Conservation (phyloP, 2,113 vertebrate species). For the Callionymus lyra region DNA sequence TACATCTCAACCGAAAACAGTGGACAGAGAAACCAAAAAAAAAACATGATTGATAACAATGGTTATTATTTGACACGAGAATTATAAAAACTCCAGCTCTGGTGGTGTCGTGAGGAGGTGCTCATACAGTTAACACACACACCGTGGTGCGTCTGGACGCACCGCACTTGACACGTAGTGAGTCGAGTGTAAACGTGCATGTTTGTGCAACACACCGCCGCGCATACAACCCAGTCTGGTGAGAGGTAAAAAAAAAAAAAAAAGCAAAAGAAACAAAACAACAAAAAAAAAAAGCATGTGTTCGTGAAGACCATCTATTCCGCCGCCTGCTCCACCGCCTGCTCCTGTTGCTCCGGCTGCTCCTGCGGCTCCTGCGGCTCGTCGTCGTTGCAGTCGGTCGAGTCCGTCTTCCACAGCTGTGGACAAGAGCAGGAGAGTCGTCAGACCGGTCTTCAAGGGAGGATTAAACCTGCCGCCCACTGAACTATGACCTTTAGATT, state of each 20-base stretch:
- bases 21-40: conserved; percentile 15
- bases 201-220: conserved; percentile 44
- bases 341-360: conserved; percentile 8
- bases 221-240: conserved; percentile 58
- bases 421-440: neutral
- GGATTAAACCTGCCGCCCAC: too few relatives aligned
- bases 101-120: conserved; percentile 24
- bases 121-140: conserved; percentile 32
- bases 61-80: conserved; percentile 15
- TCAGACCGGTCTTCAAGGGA: too few relatives aligned
- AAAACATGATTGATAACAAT: conserved; percentile 20
- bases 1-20: conserved; percentile 18
- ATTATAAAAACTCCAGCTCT: too few relatives aligned
- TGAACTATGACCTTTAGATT: too few relatives aligned
- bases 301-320: conserved; percentile 3
- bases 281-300: conserved; percentile 26
- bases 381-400: conserved; percentile 30
- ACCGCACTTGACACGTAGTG: conserved; percentile 48
- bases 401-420: conserved; percentile 66
- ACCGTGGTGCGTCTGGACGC: conserved; percentile 43
- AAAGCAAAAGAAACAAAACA: too few relatives aligned
- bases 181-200: conserved; percentile 53
- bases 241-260: conserved; percentile 51
- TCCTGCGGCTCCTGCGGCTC: conserved; percentile 29
- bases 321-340: conserved; percentile 39